Evolutionary conservation across 2,113 vertebrate genomes (phyloP).

Genomic region (Campylomormyrus tamandua): DNA sequence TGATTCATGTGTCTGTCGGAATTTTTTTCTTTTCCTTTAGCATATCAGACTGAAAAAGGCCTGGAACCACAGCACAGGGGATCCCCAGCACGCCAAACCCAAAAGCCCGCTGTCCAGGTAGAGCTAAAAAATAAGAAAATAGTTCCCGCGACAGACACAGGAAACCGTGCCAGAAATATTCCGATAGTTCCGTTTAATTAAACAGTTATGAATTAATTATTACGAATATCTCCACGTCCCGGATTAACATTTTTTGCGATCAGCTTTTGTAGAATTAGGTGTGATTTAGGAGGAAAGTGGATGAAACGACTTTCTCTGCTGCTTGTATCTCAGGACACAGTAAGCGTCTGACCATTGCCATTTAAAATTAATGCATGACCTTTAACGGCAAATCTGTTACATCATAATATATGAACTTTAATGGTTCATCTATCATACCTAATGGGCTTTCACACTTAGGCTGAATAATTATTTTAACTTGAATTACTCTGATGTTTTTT

Average conservation of each 20-base stretch:
- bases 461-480: neutral
- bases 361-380: neutral
- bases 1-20: neutral
- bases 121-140: neutral
- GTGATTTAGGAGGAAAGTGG: no score
- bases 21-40: neutral
- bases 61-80: conserved; percentile 1
- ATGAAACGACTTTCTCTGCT: neutral
- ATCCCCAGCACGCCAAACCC: conserved; percentile 23
- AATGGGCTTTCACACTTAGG: neutral
- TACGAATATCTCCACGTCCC: neutral
- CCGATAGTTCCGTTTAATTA: neutral
- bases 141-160: neutral
- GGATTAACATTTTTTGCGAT: neutral
- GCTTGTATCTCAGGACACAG: neutral
- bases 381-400: neutral
- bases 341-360: neutral
- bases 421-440: neutral
- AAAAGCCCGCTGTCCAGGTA: neutral
- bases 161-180: no score
- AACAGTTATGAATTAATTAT: neutral
- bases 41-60: neutral
- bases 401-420: neutral
- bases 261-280: neutral
- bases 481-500: neutral